Evolutionary conservation across 2,113 vertebrate species (phyloP).

Genomic region (Oreocharis arfaki): DNA sequence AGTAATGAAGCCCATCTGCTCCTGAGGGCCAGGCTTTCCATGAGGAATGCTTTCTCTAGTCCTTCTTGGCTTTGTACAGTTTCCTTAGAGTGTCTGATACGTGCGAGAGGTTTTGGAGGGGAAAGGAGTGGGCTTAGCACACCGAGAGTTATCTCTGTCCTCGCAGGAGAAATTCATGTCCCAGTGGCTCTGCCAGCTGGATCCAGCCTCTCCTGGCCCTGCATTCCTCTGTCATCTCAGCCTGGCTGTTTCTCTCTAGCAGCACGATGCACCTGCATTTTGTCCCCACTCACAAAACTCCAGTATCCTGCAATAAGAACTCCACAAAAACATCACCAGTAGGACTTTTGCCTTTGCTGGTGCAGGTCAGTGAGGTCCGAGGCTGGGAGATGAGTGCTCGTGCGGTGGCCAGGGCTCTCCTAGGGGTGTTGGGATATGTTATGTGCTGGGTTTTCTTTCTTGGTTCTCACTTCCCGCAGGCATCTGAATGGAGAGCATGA

Average conservation of each 20-base stretch:
- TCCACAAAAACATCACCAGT: not conserved
- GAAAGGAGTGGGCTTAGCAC: not conserved
- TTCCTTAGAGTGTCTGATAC: not conserved
- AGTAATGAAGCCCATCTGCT: slow-evolving; percentile 18
- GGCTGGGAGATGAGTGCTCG: not conserved
- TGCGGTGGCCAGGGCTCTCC: not conserved
- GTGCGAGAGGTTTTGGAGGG: not conserved
- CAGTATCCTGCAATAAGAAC: not conserved
- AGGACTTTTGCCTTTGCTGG: not conserved
- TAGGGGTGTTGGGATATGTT: not conserved
- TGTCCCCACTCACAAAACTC: not conserved
- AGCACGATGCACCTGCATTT: not conserved
- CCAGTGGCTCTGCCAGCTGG: rapidly evolving
- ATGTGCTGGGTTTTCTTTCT: not conserved
- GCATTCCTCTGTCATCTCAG: not conserved
- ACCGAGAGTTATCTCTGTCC: not conserved
- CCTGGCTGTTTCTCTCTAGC: not conserved
- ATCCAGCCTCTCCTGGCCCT: not conserved
- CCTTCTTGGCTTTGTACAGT: not conserved
- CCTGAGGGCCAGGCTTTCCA: not conserved
- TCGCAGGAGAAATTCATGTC: not conserved
- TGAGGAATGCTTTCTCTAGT: slow-evolving; percentile 12
- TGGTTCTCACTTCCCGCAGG: not conserved
- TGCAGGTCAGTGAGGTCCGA: not conserved
- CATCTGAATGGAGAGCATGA: not conserved